Percentiles rank a stretch among this genome's conserved stretches.
Conservation (phyloP, 92 coral and sea anemone genomes). For the Galaxea fascicularis region DNA sequence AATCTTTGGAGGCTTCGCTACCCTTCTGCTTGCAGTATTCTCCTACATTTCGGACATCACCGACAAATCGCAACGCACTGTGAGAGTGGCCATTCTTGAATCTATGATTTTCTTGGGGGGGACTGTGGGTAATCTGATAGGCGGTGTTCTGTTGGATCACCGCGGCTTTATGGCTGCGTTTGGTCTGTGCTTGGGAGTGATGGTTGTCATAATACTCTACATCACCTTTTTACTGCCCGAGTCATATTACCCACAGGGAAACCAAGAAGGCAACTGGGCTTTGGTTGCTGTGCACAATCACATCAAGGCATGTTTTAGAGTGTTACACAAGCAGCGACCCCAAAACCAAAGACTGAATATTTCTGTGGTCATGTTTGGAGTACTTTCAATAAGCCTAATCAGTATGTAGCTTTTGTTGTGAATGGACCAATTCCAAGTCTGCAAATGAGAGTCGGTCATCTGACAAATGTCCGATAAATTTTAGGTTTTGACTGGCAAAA, state of each 20-base stretch:
- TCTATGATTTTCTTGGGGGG: slow-evolving; percentile 95
- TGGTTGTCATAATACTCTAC: slow-evolving; percentile 58
- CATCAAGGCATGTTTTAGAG: slow-evolving; percentile 60
- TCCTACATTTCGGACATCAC: slow-evolving; percentile 93
- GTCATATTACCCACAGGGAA: slow-evolving; percentile 70
- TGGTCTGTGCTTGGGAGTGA: slow-evolving; percentile 73
- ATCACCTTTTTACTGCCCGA: slow-evolving; percentile 72
- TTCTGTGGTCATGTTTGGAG: slow-evolving; percentile 69
- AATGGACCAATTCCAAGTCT: too few relatives aligned
- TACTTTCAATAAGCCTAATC: slow-evolving; percentile 53
- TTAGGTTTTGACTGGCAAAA: too few relatives aligned
- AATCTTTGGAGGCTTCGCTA: slow-evolving; percentile 90
- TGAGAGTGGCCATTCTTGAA: slow-evolving; percentile 86
- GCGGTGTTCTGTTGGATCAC: slow-evolving; percentile 81
- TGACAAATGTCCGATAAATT: too few relatives aligned
- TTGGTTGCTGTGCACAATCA: slow-evolving; percentile 73
- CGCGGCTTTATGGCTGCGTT: slow-evolving; percentile 86
- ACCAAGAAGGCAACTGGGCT: slow-evolving; percentile 40
- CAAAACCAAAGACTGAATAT: slow-evolving; percentile 65
- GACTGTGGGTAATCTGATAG: slow-evolving; percentile 73
- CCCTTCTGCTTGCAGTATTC: slow-evolving; percentile 80
- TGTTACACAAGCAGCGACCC: slow-evolving; percentile 70
- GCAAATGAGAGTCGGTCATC: too few relatives aligned
- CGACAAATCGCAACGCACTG: slow-evolving; percentile 79
- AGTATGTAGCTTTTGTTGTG: slow-evolving; percentile 60